phyloP scores from a whole-genome alignment of 2,888 invertebrate genomes.

The Tetragnatha montana region DNA sequence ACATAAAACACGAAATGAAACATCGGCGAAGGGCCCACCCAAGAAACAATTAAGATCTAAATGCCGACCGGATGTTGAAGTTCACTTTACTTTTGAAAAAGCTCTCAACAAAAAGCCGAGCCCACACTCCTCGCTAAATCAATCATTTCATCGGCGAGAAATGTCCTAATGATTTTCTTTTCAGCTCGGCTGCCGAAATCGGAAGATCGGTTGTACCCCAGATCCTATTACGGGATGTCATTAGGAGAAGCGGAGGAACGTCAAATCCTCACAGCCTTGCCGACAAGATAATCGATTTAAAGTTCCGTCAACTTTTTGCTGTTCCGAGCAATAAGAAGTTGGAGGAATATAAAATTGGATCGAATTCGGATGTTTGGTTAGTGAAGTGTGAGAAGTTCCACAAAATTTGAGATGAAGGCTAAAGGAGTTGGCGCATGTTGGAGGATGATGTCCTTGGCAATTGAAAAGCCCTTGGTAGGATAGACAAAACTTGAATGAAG shows the following conservation, averaged over 20 bases:
- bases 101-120: background rate
- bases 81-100: slow-evolving; percentile 2
- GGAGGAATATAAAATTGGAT: background rate
- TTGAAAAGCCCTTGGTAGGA: no score
- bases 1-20: no score
- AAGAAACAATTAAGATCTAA: background rate
- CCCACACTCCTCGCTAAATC: background rate
- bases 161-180: slow-evolving; percentile 9
- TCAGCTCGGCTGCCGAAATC: slow-evolving; percentile 6
- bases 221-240: slow-evolving; percentile 47
- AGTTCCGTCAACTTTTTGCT: slow-evolving; percentile 19
- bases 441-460: no score
- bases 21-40: no score
- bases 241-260: slow-evolving; percentile 20
- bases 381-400: background rate
- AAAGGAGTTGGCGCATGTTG: no score
- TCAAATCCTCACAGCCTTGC: slow-evolving; percentile 41
- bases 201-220: slow-evolving; percentile 9
- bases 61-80: background rate
- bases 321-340: background rate
- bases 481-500: no score
- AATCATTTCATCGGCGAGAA: slow-evolving; percentile 18
- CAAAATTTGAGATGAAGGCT: no score
- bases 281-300: slow-evolving; percentile 51
- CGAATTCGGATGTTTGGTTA: background rate